Base-by-base conservation (phyloP, 2,888 invertebrate genomes). In the Agonopterix arenella region DNA sequence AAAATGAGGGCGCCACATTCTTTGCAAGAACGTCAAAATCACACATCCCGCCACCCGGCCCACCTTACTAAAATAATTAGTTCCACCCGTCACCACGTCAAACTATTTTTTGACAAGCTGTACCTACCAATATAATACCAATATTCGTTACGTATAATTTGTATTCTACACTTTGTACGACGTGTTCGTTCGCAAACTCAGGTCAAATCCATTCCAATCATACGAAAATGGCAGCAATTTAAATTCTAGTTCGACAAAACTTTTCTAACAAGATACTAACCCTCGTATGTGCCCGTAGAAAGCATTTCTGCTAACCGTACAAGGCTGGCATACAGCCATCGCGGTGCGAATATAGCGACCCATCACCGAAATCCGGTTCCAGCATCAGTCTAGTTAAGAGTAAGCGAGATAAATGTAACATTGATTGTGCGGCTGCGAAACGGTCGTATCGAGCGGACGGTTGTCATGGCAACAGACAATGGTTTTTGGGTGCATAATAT, bases 401-500 rank as follows among this genome's bases (percentile, higher is more conserved):
- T 68, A 76, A 88, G 82, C 76, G 88, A 85, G 89, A 89, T 80
- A 68, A 78, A 68, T 74, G 71, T 76, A 84, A 65, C 66, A 71
- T 73, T 77, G 77, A 77, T 78, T 76, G 72, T 77, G 72, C 72
- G 70, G 66, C 74, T 74, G 70, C 71, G 68, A 77, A 70, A 66
- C 62, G 64, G 63, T 61, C 71, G 77, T 88, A 89, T 89, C 81
- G 89, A 86, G 86, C 88, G 88, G 76, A 52, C 61, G 69, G 89
- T 90, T 75, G 85, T 79, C 83, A 88, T 88, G 79, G 84, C 69
- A 89, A 90, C 89, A 85, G 89, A 88, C 88, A 89, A 88, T 86
- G 88, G 88, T 76, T 89, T 89, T 89, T 79, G 89, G 89, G 89
- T 89, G 89, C 89, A 89, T 89, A 89, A 89, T 89, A 89, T 89